Base-by-base conservation (phyloP, 2,888 invertebrate genomes). In the Nudaria mundana region DNA sequence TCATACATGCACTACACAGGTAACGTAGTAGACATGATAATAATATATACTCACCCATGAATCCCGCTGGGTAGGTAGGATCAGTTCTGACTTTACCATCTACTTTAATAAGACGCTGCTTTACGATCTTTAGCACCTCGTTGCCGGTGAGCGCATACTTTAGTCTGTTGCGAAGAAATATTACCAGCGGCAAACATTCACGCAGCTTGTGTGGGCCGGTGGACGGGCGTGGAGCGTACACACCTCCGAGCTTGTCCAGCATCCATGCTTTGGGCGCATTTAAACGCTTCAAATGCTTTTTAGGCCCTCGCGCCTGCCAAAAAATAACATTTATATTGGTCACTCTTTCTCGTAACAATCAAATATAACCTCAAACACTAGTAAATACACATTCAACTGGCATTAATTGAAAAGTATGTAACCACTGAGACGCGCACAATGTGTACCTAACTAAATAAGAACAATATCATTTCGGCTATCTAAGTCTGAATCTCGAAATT, bases 201-300 rank as follows among this genome's bases (percentile, higher is more conserved):
- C 99, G 92, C 61, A 98, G 89, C 86, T 98, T 98, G 92, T 99
- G 99, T 45, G 99, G 99, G 43, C 99, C 99, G 56, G 97, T 95
- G 76, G 97, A 96, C 49, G 99, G 99, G 71, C 98, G 94, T 52
- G 99, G 99, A 61, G 99, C 99, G 81, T 97, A 99, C 44, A 97
- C 97, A 76, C 99, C 99, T 56, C 98, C 97, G 70, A 99, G 91
- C 90, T 99, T 99, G 92, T 98, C 99, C 92, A 99, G 93, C 98
- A 99, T 99, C 99, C 99, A 99, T 95, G 99, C 97, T 90, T 98
- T 98, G 7, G 99, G 99, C 45, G 99, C 99, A 83, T 96, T 95
- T 75, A 99, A 92, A 89, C 99, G 98, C 94, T 99, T 99, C 92
- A 99, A 92, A 91, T 99, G 99, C 92, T 99, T 98, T 90, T 98